Base-by-base conservation (phyloP, 2,888 invertebrate genomes). In the Apotomis capreana region DNA sequence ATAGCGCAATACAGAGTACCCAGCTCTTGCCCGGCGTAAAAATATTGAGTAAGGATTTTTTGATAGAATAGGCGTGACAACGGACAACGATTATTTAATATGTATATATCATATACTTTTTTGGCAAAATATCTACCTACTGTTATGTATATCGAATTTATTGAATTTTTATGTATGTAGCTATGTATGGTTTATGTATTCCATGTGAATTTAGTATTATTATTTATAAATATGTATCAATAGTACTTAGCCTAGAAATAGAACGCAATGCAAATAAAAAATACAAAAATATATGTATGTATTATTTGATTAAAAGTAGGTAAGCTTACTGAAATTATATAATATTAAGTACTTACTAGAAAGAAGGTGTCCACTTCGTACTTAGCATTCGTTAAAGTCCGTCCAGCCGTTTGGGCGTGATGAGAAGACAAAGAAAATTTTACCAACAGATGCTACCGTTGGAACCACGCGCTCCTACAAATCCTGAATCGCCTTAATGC, bases 1-100 rank as follows among this genome's bases (percentile, higher is more conserved):
- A 79, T 83, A 0, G 86, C 80, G 69, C 87, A 88, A 73, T 93
- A 83, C 78, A 86, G 84, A 75, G 90, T 92, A 46, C 93, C 93
- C 10, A 83, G 79, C 9, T 79, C 84, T 4, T 94, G 93, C 82
- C 80, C 76, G 58, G 86, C 84, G 59, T 92, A 89, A 86, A 74
- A 54, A 15, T 10, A 26, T 13, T 1, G 60, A 36, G 40, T 13
- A 55, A 54, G 63, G 37, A 59, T 51, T 55, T 65, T 71, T 51
- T 59, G 54, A 62, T 15, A 61, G 58, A 71, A 46, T 60, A 49
- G 65, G 77, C 75, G 70, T 74, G 61, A 71, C 58, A 76, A 76
- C 68, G 75, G 81, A 79, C 69, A 64, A 65, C 70, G 71, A 70
- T 52, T 63, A 61, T 57, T 46, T 40, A 54, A 64, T 44, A 57